Evolutionary conservation across 2,113 vertebrate genomes (phyloP).

Genomic region (Plotosus lineatus): DNA sequence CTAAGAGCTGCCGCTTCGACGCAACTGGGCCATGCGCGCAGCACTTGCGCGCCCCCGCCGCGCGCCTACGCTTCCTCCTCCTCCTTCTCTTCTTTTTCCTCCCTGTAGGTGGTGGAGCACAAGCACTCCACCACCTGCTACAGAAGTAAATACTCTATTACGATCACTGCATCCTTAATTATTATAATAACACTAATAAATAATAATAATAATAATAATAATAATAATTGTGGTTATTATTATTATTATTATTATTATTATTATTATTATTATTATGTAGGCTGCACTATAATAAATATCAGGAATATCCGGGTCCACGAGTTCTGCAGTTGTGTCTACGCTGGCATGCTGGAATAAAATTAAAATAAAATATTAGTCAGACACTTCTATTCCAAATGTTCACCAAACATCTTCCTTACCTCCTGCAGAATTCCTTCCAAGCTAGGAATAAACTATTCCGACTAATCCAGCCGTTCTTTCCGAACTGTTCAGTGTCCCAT

Average conservation of each 20-base stretch:
- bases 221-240: no score
- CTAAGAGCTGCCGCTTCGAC: background rate
- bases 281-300: background rate
- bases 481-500: background rate
- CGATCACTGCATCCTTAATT: background rate
- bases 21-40: slow-evolving; percentile 12
- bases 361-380: background rate
- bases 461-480: background rate
- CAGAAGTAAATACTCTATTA: background rate
- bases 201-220: no score
- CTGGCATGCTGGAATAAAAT: background rate
- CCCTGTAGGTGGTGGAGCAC: background rate
- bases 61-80: background rate
- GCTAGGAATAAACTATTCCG: background rate
- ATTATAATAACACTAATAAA: no score
- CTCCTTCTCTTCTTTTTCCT: background rate
- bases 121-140: background rate
- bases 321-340: background rate
- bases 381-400: background rate
- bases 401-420: background rate
- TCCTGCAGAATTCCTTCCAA: background rate
- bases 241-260: no score
- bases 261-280: no score
- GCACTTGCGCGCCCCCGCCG: slow-evolving; percentile 6
- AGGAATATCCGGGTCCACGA: background rate